Evolutionary conservation across 2,888 invertebrate genomes (phyloP).

Genomic region (Artemia sp.): DNA sequence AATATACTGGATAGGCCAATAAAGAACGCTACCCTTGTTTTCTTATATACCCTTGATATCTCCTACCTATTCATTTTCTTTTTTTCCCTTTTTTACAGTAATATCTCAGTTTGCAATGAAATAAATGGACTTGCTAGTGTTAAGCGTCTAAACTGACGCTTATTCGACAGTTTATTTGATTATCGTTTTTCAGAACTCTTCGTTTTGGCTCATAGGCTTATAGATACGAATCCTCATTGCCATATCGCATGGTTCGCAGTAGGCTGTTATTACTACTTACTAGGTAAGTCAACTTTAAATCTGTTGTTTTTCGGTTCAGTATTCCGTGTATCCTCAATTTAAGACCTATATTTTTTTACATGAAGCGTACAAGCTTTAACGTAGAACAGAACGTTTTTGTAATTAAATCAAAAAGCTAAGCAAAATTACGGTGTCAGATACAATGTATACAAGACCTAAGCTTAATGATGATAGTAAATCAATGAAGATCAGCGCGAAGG

Average conservation of each 20-base stretch:
- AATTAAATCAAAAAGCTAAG: neutral
- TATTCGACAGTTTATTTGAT: conserved; percentile 16
- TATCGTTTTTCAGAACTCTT: conserved; percentile 48
- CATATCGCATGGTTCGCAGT: conserved; percentile 94
- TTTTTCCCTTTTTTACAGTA: too few species aligned
- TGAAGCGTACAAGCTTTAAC: neutral
- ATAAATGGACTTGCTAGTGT: too few species aligned
- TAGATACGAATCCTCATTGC: conserved; percentile 76
- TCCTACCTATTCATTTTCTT: too few species aligned
- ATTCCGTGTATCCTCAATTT: neutral
- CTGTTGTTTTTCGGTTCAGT: conserved; percentile 17
- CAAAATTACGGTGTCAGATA: too few species aligned
- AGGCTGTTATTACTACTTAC: conserved; percentile 87
- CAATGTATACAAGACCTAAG: too few species aligned
- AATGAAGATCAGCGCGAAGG: too few species aligned
- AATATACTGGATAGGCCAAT: too few species aligned
- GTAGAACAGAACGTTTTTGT: too few species aligned
- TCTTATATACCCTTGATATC: too few species aligned
- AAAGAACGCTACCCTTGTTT: too few species aligned
- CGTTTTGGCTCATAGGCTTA: conserved; percentile 73
- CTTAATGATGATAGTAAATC: neutral
- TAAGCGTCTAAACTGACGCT: too few species aligned
- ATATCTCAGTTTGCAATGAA: too few species aligned
- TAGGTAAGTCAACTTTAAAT: conserved; percentile 39
- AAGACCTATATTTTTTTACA: conserved; percentile 16